These are phyloP conservation scores for Paracyprichromis sp. DNA, from an alignment of 2,113 vertebrate species.

Conservation along the genomic window DNA sequence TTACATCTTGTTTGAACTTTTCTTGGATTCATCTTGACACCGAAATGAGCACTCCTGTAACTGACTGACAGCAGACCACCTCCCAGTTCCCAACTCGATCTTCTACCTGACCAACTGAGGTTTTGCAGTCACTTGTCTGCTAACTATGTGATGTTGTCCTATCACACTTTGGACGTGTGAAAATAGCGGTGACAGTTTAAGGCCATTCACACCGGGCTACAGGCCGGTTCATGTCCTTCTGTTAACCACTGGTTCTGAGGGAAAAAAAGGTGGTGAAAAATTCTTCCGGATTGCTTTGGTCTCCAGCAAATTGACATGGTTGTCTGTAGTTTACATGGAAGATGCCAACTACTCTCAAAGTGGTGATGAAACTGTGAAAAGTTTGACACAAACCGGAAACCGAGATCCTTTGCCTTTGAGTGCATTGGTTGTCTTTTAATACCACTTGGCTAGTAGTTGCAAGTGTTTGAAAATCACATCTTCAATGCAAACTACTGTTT, in stretches of 20 bases:
- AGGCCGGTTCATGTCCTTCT: neutral
- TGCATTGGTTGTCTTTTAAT: neutral
- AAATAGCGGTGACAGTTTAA: neutral
- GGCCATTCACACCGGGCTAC: neutral
- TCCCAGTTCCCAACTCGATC: neutral
- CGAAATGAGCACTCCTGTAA: neutral
- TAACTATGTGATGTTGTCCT: neutral
- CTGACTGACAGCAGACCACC: neutral
- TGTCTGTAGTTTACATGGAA: neutral
- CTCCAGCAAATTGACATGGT: neutral
- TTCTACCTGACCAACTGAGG: neutral
- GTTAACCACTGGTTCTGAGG: neutral
- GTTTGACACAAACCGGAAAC: neutral
- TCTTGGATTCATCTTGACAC: neutral
- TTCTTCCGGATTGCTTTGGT: neutral
- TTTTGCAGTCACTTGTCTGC: neutral
- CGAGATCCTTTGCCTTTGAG: neutral
- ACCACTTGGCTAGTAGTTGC: neutral
- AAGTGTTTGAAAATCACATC: neutral
- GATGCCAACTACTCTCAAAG: neutral
- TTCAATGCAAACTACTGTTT: neutral
- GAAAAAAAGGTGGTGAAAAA: neutral
- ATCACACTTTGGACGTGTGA: neutral
- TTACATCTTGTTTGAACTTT: neutral
- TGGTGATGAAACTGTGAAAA: neutral